Evolutionary conservation across 2,888 invertebrate genomes (phyloP).

Genomic region (Cheilosia pagana): DNA sequence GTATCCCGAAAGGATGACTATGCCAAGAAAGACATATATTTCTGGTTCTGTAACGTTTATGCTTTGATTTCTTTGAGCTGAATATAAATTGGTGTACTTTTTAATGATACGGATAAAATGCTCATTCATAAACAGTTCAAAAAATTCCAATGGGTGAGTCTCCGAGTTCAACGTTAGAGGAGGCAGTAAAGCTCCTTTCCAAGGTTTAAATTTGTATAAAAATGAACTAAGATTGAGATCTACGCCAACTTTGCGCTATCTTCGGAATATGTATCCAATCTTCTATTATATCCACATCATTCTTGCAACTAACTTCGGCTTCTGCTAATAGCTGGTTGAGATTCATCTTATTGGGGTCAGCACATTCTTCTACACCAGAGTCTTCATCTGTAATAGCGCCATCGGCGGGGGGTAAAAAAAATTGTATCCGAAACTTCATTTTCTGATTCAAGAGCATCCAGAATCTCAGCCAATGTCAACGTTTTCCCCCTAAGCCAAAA

Average conservation of each 20-base stretch:
- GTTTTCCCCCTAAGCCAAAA: neutral
- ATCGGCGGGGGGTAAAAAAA: neutral
- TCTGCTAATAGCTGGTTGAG: too few relatives aligned
- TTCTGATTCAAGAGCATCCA: neutral
- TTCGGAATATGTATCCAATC: conserved; percentile 3
- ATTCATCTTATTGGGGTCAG: neutral
- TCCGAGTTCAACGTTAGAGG: conserved; percentile 1
- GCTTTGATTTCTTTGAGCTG: conserved; percentile 6
- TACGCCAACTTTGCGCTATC: conserved; percentile 2
- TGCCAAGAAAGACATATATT: conserved; percentile 4
- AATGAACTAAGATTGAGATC: neutral
- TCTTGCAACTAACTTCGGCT: too few relatives aligned
- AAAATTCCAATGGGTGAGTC: conserved; percentile 2
- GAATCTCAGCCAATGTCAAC: neutral
- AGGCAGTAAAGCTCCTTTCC: neutral
- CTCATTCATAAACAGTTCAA: neutral
- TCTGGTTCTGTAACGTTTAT: conserved; percentile 6
- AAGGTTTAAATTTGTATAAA: conserved; percentile 1
- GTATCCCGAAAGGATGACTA: conserved; percentile 8
- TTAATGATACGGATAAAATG: neutral
- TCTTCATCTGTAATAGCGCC: neutral
- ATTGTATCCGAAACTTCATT: neutral
- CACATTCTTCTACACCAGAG: neutral
- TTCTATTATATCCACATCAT: neutral
- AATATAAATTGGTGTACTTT: conserved; percentile 9